Evolutionary conservation across 2,113 vertebrate species (phyloP).

Genomic region (Bagarius yarrelli): DNA sequence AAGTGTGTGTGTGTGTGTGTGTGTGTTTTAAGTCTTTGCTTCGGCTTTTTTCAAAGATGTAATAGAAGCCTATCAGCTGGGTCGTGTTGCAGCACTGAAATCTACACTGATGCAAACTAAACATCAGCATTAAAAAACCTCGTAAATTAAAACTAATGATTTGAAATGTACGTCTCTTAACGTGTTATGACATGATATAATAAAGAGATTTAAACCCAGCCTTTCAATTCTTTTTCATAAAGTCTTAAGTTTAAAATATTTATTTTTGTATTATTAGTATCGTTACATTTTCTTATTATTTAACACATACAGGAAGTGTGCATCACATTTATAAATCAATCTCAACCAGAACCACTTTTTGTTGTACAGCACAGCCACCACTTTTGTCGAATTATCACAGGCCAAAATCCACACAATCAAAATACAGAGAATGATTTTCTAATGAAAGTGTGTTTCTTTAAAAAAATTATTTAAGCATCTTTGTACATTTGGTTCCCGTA

Average conservation of each 20-base stretch:
- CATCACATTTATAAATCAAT: too few species aligned
- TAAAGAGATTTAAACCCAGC: neutral
- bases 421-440: too few species aligned
- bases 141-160: neutral
- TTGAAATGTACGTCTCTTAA: neutral
- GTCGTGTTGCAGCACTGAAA: constrained; percentile 32
- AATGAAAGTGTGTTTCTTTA: too few species aligned
- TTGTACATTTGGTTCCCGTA: too few species aligned
- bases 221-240: too few species aligned
- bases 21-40: constrained; percentile 2
- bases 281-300: too few species aligned
- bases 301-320: too few species aligned
- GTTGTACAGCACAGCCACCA: neutral
- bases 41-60: constrained; percentile 13
- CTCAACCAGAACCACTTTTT: too few species aligned
- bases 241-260: too few species aligned
- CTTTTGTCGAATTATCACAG: neutral
- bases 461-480: too few species aligned
- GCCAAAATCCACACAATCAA: neutral
- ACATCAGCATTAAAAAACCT: constrained; percentile 26
- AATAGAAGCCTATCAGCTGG: constrained; percentile 25
- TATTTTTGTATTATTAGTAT: too few species aligned
- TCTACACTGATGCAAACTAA: constrained; percentile 6
- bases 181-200: neutral
- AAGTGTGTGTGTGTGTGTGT: constrained; percentile 15